These are phyloP conservation scores for Synergus gifuensis DNA, from an alignment of 2,888 invertebrate species.

Conservation along the genomic window DNA sequence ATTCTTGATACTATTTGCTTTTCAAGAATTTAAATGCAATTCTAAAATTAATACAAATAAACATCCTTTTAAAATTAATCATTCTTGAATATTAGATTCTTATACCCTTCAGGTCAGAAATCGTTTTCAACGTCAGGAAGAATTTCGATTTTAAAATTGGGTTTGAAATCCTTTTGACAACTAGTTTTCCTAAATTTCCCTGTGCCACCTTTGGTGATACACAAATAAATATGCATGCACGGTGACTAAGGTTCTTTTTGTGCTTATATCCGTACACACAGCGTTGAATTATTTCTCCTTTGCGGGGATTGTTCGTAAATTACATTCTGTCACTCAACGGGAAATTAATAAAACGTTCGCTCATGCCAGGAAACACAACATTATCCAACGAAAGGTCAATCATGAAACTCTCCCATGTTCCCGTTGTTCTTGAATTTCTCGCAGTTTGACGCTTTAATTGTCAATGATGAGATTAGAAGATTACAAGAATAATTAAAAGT, in stretches of 20 bases:
- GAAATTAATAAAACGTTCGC: slow-evolving; percentile 62
- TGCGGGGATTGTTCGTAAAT: slow-evolving; percentile 59
- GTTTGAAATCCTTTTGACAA: background rate
- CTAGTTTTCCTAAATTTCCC: background rate
- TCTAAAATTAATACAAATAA: background rate
- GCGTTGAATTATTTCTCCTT: slow-evolving; percentile 48
- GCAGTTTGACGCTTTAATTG: no score
- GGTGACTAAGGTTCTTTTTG: background rate
- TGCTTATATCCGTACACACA: background rate
- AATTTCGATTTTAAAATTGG: background rate
- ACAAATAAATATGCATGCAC: background rate
- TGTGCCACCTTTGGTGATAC: background rate
- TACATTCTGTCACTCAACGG: slow-evolving; percentile 67
- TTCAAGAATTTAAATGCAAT: background rate
- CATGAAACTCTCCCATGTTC: no score
- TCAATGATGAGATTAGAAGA: no score
- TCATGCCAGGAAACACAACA: background rate
- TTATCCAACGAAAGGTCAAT: background rate
- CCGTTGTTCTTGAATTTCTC: no score
- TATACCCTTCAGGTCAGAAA: background rate
- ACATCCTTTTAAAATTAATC: no score
- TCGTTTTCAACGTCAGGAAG: background rate
- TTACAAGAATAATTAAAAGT: no score
- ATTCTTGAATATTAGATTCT: background rate
- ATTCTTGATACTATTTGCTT: background rate